These are phyloP conservation scores for Dascyllus trimaculatus DNA, from an alignment of 2,113 vertebrate species.

Conservation along the genomic window DNA sequence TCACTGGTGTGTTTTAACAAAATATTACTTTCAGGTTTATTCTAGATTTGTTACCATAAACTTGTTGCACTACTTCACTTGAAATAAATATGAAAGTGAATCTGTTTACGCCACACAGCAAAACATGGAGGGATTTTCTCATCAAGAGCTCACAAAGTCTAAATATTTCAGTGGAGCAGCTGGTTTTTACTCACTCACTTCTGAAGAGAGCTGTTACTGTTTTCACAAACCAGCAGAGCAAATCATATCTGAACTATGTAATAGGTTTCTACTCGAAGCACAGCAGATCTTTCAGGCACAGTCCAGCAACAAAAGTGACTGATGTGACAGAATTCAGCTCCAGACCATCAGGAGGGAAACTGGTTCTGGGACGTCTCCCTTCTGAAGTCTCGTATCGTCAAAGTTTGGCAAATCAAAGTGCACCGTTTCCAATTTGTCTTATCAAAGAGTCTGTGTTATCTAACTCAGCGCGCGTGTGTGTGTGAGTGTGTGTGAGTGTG, in stretches of 20 bases:
- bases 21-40: neutral
- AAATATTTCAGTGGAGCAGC: constrained; percentile 17
- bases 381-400: constrained; percentile 17
- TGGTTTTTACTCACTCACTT: neutral
- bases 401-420: constrained; percentile 28
- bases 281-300: constrained; percentile 10
- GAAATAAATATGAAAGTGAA: neutral
- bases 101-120: neutral
- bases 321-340: neutral
- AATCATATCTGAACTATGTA: constrained; percentile 11
- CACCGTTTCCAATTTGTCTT: constrained; percentile 24
- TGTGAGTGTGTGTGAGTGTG: constrained; percentile 15
- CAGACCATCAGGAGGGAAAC: neutral
- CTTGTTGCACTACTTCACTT: neutral
- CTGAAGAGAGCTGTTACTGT: neutral
- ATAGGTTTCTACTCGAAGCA: neutral
- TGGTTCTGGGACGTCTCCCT: neutral
- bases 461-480: constrained; percentile 6
- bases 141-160: neutral
- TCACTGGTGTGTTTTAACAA: too few relatives aligned
- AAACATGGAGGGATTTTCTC: neutral
- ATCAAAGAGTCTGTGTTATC: constrained; percentile 38
- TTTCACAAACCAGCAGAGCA: constrained; percentile 10
- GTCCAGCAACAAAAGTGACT: neutral
- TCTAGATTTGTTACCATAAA: constrained; percentile 2